Evolutionary conservation across 1,140 invertebrate genomes (phyloP), one percentile per base, ranked within the genome.

Genomic region (Mylabris phalerata): DNA sequence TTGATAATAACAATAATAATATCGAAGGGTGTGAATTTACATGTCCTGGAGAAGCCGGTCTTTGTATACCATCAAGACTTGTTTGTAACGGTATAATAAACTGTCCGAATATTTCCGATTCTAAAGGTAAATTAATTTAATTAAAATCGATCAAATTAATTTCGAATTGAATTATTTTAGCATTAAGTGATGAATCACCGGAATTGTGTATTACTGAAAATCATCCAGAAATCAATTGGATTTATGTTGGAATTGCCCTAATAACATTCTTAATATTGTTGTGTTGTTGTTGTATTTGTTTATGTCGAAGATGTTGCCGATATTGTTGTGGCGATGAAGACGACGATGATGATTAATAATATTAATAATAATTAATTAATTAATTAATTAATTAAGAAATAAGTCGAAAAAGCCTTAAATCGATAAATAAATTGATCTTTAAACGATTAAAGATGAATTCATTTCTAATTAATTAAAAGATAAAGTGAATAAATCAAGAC

Each of bases 31-130:
- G 90, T 66, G 88, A 87, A 59, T 95, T 93, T 64, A 80, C 87
- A 46, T 95, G 92, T 77, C 90, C 90, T 0, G 89, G 88, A 5
- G 85, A 91, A 55, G 79, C 85, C 27, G 84, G 86, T 2, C 76
- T 89, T 3, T 94, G 91, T 67, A 90, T 95, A 64, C 88, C 89
- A 1, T 80, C 82, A 5, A 78, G 86, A 62, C 77, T 93, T 9
- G 81, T 93, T 0, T 95, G 92, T 70, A 93, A 95, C 69, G 92
- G 91, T 9, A 80, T 92, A 1, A 80, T 89, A 1, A 92, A 93
- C 73, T 94, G 92, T 74, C 92, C 90, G 0, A 88, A 88, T 60
- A 77, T 68, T 6, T 66, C 71, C 11, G 63, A 67, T 24, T 58
- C 52, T 50, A 62, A 63, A 64, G 72, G 72, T 74, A 50, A 56